Base-by-base conservation (phyloP, 1,140 invertebrate species). In the Diorhabda sublineata region DNA sequence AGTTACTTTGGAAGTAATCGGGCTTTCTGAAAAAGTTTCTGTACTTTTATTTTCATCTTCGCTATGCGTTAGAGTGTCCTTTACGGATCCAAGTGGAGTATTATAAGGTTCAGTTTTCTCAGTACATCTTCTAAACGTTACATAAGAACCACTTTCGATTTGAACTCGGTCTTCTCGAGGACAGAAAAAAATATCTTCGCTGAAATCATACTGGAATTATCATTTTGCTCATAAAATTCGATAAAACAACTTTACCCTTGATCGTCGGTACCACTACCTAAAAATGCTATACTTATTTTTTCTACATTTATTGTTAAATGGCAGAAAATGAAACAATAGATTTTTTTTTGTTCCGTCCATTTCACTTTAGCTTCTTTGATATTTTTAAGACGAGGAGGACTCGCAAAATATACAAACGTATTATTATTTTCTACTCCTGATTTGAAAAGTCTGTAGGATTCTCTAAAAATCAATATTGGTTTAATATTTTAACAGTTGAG, bases 401-500 rank as follows among this genome's bases (percentile, higher is more conserved):
- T 61, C 2, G 75, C 75, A 60, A 78, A 79, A 61, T 75, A 77
- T n/a, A 79, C 64, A 44, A 75, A 74, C 26, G 64, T 75, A 57
- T 78, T 74, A 8, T 73, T 66, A 41, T 58, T 56, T n/a, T 70
- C 76, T 8, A 69, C 9, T 66, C 68, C 58, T 47, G 66, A 69
- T 42, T 52, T 52, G 4, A 52, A 52, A 4, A 52, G 2, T 52
- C 47, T 52, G n/a, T 52, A 52, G 47, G 3, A 8, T 6, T 69
- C 45, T 45, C 70, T 66, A 69, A 71, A 65, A 61, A 26, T 26
- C 26, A 26, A 26, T 26, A 26, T 26, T 26, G 26, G 26, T 26
- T 26, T 26, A 26, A 26, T 1, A 26, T 26, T 26, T 26, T 26
- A 26, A 26, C 26, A 26, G 26, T 26, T 26, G 1, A 26, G 26